phyloP scores from a whole-genome alignment of 2,797 vertebrate species.

The Sarcoramphus papa region DNA sequence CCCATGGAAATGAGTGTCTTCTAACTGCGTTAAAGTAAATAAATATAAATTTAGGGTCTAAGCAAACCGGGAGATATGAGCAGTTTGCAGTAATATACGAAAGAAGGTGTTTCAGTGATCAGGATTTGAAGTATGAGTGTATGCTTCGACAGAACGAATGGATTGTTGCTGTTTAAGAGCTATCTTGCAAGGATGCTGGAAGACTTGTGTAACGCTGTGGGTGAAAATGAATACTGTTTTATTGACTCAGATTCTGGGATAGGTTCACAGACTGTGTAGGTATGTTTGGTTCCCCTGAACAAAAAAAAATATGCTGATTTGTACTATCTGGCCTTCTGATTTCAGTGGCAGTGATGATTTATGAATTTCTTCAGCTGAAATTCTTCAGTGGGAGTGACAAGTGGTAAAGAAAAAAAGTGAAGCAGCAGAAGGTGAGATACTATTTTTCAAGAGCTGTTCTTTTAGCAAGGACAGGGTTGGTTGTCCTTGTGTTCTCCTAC shows the following conservation, averaged over 20 bases:
- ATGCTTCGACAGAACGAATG: background rate
- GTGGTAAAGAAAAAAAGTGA: background rate
- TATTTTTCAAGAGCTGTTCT: background rate
- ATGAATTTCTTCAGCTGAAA: background rate
- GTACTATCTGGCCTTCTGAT: background rate
- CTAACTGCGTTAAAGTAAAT: background rate
- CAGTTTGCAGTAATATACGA: background rate
- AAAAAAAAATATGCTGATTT: background rate
- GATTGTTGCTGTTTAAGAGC: background rate
- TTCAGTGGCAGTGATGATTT: background rate
- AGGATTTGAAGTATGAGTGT: background rate
- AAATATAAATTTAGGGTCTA: background rate
- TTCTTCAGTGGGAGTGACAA: background rate
- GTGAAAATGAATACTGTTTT: background rate
- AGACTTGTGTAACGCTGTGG: background rate
- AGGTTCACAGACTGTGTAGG: background rate
- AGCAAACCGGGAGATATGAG: rapidly evolving
- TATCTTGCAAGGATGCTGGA: background rate
- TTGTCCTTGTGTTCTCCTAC: background rate
- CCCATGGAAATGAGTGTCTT: background rate
- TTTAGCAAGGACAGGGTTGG: background rate
- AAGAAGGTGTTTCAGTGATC: background rate
- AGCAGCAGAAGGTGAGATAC: background rate
- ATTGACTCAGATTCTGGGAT: background rate
- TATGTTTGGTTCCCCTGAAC: background rate